These are phyloP conservation scores for Globodera rostochiensis DNA, from an alignment of 1,140 invertebrate species.

Conservation along the genomic window DNA sequence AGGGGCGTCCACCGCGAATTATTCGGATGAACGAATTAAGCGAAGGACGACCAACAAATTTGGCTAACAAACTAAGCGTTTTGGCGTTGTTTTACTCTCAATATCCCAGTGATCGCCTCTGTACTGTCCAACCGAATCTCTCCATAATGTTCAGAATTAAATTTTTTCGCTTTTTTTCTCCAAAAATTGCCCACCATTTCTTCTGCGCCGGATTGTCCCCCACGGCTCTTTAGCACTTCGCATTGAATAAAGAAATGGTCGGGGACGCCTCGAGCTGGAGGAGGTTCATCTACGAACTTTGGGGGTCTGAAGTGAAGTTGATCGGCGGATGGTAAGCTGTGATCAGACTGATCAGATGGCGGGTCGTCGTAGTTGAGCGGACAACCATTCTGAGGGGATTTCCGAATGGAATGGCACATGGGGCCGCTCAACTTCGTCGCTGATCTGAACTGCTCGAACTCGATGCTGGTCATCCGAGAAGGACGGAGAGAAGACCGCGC, in stretches of 20 bases:
- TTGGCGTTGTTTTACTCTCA: not conserved
- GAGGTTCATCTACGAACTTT: not conserved
- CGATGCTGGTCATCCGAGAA: not conserved
- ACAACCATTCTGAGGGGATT: constrained; percentile 7
- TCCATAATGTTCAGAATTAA: not conserved
- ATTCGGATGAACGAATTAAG: not conserved
- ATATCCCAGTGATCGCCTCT: not conserved
- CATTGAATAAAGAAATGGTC: not conserved
- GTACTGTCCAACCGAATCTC: not conserved
- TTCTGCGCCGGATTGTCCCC: not conserved
- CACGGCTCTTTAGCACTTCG: not conserved
- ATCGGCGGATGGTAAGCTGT: not conserved
- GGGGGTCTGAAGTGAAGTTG: not conserved
- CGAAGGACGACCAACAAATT: not conserved
- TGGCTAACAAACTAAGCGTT: not conserved
- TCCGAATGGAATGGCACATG: not conserved
- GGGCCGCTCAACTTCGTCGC: not conserved
- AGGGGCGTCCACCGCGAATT: constrained; percentile 4
- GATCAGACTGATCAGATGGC: not conserved
- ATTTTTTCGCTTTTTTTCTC: not conserved
- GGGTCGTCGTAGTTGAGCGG: not conserved
- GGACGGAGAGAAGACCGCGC: not conserved
- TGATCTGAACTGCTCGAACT: constrained; percentile 1
- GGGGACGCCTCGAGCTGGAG: not conserved
- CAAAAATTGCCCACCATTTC: constrained; percentile 1